Conservation (phyloP, 2,888 invertebrate species). For the Deroplatys truncata region DNA sequence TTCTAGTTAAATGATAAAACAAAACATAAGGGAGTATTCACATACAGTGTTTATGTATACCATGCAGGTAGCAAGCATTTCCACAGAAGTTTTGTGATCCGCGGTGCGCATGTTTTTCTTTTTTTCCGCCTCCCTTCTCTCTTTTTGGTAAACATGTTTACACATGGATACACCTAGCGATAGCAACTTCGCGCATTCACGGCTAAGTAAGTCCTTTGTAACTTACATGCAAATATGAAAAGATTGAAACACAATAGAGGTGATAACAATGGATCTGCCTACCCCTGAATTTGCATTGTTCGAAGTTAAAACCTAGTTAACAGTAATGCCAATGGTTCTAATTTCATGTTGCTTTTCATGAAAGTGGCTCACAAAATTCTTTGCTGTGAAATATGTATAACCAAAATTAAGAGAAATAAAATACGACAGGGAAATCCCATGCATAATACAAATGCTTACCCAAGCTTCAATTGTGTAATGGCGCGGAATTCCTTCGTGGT, state of each 20-base stretch:
- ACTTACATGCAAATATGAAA: neutral
- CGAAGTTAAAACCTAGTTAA: neutral
- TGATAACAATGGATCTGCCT: neutral
- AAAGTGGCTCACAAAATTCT: neutral
- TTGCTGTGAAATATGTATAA: neutral
- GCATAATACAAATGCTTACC: neutral
- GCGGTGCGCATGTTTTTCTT: too few relatives aligned
- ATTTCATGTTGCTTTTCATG: neutral
- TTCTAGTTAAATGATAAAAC: too few relatives aligned
- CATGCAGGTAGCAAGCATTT: too few relatives aligned
- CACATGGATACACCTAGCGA: neutral
- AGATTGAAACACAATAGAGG: neutral
- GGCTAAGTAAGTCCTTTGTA: neutral
- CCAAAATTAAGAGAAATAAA: neutral
- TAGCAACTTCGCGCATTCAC: too few relatives aligned
- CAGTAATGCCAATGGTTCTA: neutral
- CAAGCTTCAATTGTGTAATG: neutral
- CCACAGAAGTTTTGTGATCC: too few relatives aligned
- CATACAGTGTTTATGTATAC: too few relatives aligned
- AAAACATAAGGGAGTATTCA: too few relatives aligned
- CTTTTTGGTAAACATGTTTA: neutral
- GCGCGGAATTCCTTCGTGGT: neutral
- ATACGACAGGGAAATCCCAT: neutral
- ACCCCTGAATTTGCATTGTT: neutral
- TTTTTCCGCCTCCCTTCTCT: too few relatives aligned